Evolutionary conservation across 2,888 invertebrate species (phyloP).

Genomic region (Macaria liturata): DNA sequence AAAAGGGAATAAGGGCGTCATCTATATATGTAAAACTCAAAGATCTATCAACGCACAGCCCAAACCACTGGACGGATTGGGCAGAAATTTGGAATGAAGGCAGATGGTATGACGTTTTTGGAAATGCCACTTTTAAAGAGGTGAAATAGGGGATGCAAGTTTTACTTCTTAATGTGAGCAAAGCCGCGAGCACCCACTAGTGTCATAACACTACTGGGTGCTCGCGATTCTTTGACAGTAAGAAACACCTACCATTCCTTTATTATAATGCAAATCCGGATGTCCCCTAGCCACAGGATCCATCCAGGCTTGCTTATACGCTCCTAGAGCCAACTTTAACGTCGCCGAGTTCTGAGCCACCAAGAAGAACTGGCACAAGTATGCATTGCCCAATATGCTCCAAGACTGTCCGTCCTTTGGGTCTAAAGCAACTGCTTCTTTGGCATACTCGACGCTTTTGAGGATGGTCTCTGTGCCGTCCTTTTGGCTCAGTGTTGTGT

Average conservation of each 20-base stretch:
- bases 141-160: too few species aligned
- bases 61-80: too few species aligned
- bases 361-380: slow-evolving; percentile 90
- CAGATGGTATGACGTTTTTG: too few species aligned
- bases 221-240: too few species aligned
- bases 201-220: too few species aligned
- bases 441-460: slow-evolving; percentile 89
- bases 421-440: slow-evolving; percentile 91
- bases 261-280: slow-evolving; percentile 92
- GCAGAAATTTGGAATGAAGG: too few species aligned
- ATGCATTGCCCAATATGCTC: slow-evolving; percentile 93
- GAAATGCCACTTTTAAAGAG: too few species aligned
- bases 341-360: slow-evolving; percentile 88
- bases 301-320: slow-evolving; percentile 91
- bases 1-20: too few species aligned
- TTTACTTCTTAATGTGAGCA: too few species aligned
- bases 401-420: slow-evolving; percentile 91
- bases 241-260: slow-evolving; percentile 87
- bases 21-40: too few species aligned
- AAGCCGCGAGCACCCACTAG: too few species aligned
- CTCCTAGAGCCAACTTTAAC: slow-evolving; percentile 89
- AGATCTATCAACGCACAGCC: too few species aligned
- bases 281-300: slow-evolving; percentile 87
- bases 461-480: slow-evolving; percentile 85
- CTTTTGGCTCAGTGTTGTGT: slow-evolving; percentile 58